Evolutionary conservation across 92 coral and sea anemone genomes (phyloP).

Genomic region (Pocillopora meandrina): DNA sequence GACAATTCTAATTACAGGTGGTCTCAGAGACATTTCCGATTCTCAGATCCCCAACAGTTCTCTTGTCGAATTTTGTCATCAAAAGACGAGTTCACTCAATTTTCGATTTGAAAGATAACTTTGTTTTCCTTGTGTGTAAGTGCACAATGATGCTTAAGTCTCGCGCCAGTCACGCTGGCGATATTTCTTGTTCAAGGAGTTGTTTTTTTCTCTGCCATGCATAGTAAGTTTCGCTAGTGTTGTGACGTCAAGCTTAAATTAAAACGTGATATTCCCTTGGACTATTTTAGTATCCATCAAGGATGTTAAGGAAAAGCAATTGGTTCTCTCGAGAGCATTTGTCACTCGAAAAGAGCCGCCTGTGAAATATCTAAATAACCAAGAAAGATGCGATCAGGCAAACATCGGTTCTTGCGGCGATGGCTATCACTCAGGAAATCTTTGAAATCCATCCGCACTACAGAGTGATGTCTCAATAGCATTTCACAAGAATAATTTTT

Average conservation of each 20-base stretch:
- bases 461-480: conserved; percentile 33
- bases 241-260: conserved; percentile 36
- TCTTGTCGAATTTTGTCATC: conserved; percentile 12
- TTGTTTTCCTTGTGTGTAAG: conserved; percentile 11
- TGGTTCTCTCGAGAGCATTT: not conserved
- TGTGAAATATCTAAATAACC: conserved; percentile 14
- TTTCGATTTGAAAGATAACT: conserved; percentile 25
- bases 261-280: conserved; percentile 41
- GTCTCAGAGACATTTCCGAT: conserved; percentile 38
- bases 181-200: not conserved
- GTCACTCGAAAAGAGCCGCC: conserved; percentile 17
- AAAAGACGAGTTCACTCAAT: conserved; percentile 4
- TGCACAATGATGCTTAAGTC: conserved; percentile 19
- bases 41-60: conserved; percentile 21
- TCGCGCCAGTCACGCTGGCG: not conserved
- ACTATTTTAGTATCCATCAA: conserved; percentile 51
- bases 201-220: not conserved
- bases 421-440: conserved; percentile 50
- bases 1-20: conserved; percentile 25
- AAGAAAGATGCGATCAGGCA: conserved; percentile 31
- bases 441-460: conserved; percentile 33
- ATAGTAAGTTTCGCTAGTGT: not conserved
- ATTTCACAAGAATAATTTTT: conserved; percentile 31
- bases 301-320: conserved; percentile 10
- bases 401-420: conserved; percentile 31